Evolutionary conservation across 2,797 vertebrate species (phyloP).

Genomic region (Catostomus latipinnis): DNA sequence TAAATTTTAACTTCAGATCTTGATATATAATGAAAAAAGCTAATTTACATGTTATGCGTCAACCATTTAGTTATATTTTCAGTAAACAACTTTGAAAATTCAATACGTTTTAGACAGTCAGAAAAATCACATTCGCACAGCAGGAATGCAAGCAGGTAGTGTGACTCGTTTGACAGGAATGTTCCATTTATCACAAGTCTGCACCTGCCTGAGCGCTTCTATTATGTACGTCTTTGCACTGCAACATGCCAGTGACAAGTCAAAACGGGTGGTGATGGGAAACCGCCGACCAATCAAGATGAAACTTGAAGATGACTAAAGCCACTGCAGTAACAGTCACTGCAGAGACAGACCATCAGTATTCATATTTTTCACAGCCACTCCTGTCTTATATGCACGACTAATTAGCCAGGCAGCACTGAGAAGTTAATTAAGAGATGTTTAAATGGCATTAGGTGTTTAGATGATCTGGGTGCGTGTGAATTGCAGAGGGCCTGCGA

Average conservation of each 20-base stretch:
- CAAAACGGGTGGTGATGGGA: slow-evolving; percentile 34
- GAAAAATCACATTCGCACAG: slow-evolving; percentile 23
- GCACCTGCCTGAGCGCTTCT: slow-evolving; percentile 47
- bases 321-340: background rate
- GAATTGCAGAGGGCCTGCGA: background rate
- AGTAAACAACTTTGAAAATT: no score
- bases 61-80: no score
- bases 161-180: slow-evolving; percentile 54
- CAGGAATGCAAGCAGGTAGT: slow-evolving; percentile 56
- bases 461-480: slow-evolving; percentile 2
- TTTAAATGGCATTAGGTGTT: slow-evolving; percentile 29
- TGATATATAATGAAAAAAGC: no score
- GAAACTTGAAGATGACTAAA: slow-evolving; percentile 46
- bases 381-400: slow-evolving; percentile 35
- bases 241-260: slow-evolving; percentile 37
- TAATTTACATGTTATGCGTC: background rate
- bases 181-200: slow-evolving; percentile 51
- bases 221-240: slow-evolving; percentile 7
- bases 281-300: background rate
- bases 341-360: no score
- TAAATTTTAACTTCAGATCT: no score
- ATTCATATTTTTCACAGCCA: slow-evolving; percentile 3
- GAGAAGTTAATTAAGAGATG: slow-evolving; percentile 20
- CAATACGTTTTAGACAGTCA: no score
- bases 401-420: slow-evolving; percentile 5